These are phyloP conservation scores for Glaucopsyche alexis DNA, from an alignment of 2,888 invertebrate genomes.

Conservation along the genomic window DNA sequence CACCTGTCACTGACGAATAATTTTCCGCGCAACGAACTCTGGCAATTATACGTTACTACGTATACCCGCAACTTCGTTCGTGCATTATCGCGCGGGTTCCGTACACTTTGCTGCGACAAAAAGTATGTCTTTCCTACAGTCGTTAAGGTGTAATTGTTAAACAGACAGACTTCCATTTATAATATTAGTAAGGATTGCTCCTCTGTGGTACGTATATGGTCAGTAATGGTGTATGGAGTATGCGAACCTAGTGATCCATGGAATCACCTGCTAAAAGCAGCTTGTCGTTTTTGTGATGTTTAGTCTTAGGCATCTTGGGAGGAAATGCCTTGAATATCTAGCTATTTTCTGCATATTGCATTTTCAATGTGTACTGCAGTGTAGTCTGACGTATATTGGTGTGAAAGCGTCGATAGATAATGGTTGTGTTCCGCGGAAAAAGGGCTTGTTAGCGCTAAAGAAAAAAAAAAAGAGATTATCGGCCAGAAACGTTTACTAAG, in stretches of 20 bases:
- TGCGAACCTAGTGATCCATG: slow-evolving; percentile 25
- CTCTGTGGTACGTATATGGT: slow-evolving; percentile 46
- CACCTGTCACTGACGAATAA: slow-evolving; percentile 61
- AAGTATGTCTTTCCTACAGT: no score
- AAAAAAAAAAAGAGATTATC: no score
- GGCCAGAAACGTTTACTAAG: no score
- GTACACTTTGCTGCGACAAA: no score
- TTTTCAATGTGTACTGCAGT: background rate
- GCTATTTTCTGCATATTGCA: background rate
- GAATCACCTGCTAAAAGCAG: background rate
- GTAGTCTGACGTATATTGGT: no score
- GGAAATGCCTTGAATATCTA: background rate
- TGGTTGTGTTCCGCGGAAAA: no score
- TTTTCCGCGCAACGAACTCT: slow-evolving; percentile 54
- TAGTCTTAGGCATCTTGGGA: background rate
- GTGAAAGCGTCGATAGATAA: no score
- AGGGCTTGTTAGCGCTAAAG: no score
- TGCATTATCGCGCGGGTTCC: no score
- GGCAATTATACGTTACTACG: background rate
- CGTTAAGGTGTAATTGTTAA: no score
- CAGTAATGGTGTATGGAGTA: background rate
- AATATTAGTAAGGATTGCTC: slow-evolving; percentile 38
- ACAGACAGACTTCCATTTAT: background rate
- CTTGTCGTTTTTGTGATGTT: background rate
- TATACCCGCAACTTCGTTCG: no score